Conservation (phyloP, 2,797 vertebrate species). For the Podarcis siculus region DNA sequence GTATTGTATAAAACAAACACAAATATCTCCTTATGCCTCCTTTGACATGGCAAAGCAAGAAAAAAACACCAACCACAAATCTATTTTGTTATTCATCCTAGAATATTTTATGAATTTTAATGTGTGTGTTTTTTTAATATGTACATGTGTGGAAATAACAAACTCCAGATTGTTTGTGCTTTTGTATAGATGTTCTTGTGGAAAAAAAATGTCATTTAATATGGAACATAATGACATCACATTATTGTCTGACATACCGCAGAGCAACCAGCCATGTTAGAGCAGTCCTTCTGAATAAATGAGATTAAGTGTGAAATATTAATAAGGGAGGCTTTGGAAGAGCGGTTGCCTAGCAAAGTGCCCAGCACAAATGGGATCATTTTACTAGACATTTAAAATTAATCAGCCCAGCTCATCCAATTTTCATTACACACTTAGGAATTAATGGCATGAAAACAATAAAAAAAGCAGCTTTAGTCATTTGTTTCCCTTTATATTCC, state of each 20-base stretch:
- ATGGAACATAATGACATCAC: conserved; percentile 48
- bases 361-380: conserved; percentile 80
- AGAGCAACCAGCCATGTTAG: conserved; percentile 71
- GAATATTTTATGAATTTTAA: background rate
- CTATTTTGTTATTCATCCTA: conserved; percentile 3
- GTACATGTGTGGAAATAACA: background rate
- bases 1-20: background rate
- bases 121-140: background rate
- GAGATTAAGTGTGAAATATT: conserved; percentile 84
- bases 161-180: conserved; percentile 17
- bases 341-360: conserved; percentile 83
- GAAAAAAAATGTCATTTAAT: conserved; percentile 59
- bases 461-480: conserved; percentile 57
- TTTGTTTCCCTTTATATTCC: conserved; percentile 36
- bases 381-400: conserved; percentile 92
- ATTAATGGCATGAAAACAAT: conserved; percentile 36
- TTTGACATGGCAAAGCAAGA: background rate
- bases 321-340: conserved; percentile 80
- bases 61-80: conserved; percentile 2
- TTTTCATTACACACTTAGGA: conserved; percentile 62
- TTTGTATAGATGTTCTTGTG: conserved; percentile 31
- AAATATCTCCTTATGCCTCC: background rate
- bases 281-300: conserved; percentile 70
- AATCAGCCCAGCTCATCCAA: conserved; percentile 74
- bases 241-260: conserved; percentile 57